A percentile compares a stretch with the other conserved stretches of the same genome.
Conservation (phyloP, 2,113 vertebrate genomes). For the Zapornia atra region DNA sequence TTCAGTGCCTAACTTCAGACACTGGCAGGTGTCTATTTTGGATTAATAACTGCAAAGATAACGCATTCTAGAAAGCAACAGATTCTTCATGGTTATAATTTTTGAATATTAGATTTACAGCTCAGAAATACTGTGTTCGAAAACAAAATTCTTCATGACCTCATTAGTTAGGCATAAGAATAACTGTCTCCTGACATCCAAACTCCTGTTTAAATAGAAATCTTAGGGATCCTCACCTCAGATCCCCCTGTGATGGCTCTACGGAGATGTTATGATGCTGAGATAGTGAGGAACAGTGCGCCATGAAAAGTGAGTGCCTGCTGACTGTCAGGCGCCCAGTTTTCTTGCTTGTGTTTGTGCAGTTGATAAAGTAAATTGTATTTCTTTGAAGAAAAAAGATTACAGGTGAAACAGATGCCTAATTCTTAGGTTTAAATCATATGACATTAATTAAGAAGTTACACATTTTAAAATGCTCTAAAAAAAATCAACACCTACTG, state of each 20-base stretch:
- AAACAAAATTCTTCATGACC: neutral
- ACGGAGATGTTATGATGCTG: neutral
- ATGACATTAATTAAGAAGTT: conserved; percentile 41
- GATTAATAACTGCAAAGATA: neutral
- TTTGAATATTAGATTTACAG: neutral
- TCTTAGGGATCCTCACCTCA: neutral
- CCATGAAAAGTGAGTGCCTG: neutral
- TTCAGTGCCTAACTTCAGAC: neutral
- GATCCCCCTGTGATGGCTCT: neutral
- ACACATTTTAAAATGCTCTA: conserved; percentile 36
- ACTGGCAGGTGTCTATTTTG: neutral
- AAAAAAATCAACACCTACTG: conserved; percentile 20
- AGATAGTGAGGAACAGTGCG: neutral
- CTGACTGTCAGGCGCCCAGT: neutral
- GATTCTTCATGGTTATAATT: neutral
- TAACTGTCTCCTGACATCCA: neutral
- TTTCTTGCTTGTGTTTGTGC: neutral
- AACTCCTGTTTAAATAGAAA: neutral
- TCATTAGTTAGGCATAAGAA: neutral
- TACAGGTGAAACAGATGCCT: neutral
- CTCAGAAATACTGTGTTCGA: neutral
- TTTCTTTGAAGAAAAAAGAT: conserved; percentile 17
- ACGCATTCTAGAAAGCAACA: neutral
- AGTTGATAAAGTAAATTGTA: neutral
- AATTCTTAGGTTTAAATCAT: neutral